Conservation (phyloP, 2,797 vertebrate genomes). For the Propithecus perrieri region DNA sequence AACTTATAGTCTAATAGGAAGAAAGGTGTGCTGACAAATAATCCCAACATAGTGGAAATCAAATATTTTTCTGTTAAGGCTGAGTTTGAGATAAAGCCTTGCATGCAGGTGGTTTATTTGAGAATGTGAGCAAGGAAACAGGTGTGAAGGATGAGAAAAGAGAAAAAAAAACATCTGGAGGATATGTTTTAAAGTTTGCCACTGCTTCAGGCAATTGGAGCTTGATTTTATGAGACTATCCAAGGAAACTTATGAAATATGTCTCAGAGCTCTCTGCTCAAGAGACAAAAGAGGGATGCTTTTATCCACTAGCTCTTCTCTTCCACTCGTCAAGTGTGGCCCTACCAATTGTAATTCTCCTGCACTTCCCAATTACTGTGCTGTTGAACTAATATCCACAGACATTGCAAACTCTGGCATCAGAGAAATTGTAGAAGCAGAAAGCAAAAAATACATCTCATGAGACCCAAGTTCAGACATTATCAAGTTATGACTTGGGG, state of each 20-base stretch:
- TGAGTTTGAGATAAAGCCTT: constrained; percentile 8
- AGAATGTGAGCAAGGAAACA: background rate
- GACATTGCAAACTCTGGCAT: background rate
- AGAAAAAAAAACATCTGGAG: background rate
- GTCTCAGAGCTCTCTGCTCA: background rate
- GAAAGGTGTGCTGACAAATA: background rate
- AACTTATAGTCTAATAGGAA: background rate
- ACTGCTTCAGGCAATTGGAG: background rate
- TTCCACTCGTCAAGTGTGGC: background rate
- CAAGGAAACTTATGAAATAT: background rate
- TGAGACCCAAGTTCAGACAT: background rate
- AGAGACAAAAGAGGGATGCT: background rate
- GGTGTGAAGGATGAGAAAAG: background rate
- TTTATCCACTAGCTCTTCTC: background rate
- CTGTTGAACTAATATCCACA: background rate
- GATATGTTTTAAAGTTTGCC: background rate
- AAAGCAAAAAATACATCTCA: background rate
- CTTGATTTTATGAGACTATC: background rate
- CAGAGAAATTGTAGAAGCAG: background rate
- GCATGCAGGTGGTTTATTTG: background rate
- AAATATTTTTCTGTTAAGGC: background rate
- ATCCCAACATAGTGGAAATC: background rate
- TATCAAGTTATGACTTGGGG: background rate
- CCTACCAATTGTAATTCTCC: background rate
- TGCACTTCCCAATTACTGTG: background rate